Conservation (phyloP, 2,888 invertebrate species). For the Prenolepis imparis region DNA sequence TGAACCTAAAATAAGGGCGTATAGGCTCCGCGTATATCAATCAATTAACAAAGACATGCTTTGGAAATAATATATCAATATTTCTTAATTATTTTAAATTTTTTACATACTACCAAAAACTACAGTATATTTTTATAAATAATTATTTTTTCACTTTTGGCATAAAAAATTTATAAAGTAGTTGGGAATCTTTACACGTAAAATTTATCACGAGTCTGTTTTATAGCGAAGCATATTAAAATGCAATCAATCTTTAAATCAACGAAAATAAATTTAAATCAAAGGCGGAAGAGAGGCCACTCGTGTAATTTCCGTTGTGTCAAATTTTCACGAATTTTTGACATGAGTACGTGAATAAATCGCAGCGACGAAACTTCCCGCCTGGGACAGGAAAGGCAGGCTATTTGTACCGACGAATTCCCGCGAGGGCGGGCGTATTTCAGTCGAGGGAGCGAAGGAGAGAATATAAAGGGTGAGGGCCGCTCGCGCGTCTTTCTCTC, state of each 20-base stretch:
- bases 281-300: slow-evolving; percentile 2
- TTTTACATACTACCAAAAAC: background rate
- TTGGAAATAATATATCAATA: background rate
- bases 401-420: slow-evolving; percentile 49
- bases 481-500: background rate
- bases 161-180: background rate
- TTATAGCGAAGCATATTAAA: background rate
- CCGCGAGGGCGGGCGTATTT: slow-evolving; percentile 30
- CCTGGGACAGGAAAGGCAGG: slow-evolving; percentile 23
- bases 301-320: background rate
- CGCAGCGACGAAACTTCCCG: slow-evolving; percentile 21
- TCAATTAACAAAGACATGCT: background rate
- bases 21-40: slow-evolving; percentile 6
- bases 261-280: slow-evolving; percentile 13
- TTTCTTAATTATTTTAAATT: background rate
- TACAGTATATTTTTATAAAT: background rate
- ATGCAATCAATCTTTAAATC: background rate
- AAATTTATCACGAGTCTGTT: background rate
- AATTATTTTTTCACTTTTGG: background rate
- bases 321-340: slow-evolving; percentile 4
- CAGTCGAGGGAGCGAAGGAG: slow-evolving; percentile 25
- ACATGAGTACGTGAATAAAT: slow-evolving; percentile 27
- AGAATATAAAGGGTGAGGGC: background rate
- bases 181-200: background rate
- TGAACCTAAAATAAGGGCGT: slow-evolving; percentile 15